Evolutionary conservation across 2,113 vertebrate species (phyloP).

Genomic region (Myiozetetes cayanensis): DNA sequence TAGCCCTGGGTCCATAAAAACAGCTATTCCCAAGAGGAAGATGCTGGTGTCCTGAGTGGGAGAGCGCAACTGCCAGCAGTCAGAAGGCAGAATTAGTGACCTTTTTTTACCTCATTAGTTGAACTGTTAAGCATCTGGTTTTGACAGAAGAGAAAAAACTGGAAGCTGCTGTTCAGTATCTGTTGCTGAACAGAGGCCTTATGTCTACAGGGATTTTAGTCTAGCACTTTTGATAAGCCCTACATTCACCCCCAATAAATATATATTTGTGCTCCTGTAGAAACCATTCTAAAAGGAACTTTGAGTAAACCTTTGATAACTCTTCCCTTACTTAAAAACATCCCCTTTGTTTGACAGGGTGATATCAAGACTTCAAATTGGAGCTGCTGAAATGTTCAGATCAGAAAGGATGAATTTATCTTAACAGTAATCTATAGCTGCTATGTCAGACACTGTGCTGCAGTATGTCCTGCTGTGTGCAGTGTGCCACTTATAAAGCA

Average conservation of each 20-base stretch:
- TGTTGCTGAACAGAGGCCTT: not conserved
- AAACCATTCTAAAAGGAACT: conserved; percentile 25
- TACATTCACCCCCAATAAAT: conserved; percentile 20
- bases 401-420: conserved; percentile 45
- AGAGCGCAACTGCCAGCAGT: not conserved
- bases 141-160: not conserved
- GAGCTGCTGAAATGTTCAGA: conserved; percentile 7
- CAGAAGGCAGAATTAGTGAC: not conserved
- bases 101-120: conserved; percentile 19
- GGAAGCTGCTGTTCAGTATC: not conserved
- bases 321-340: conserved; percentile 36
- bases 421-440: conserved; percentile 40
- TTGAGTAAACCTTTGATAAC: conserved; percentile 46
- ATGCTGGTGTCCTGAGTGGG: not conserved
- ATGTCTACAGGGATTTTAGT: not conserved
- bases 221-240: conserved; percentile 14
- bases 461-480: conserved; percentile 33
- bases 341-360: not conserved
- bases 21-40: not conserved
- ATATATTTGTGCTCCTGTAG: not conserved
- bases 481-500: not conserved
- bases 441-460: conserved; percentile 4
- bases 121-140: not conserved
- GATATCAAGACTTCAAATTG: conserved; percentile 35
- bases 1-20: fast-evolving